Base-by-base conservation (phyloP, 92 coral and sea anemone species). In the Actinernus sp. region DNA sequence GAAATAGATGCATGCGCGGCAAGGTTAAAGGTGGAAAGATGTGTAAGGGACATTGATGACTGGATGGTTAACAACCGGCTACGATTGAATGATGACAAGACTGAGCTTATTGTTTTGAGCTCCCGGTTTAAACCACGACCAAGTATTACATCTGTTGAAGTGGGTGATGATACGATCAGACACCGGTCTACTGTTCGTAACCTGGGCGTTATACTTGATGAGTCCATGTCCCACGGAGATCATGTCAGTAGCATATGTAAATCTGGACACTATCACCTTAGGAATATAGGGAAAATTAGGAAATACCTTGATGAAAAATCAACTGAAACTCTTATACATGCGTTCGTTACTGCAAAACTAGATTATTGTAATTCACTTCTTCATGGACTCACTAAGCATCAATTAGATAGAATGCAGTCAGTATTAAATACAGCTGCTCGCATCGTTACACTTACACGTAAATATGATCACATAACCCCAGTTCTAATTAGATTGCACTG, bases 401-500 rank as follows among this genome's bases (percentile, higher is more conserved):
- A 47, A 2, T 33, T 64, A 2, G 6, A 19, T 9, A 64, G 49
- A 20, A 18, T 64, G 5, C 72, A 64, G 31, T 45, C 29, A 0
- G 49, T 49, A 5, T 58, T 46, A 26, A 50, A 64, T 24, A 46
- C 59, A 23, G 72, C 72, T 0, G 59, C 60, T 17, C 26, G 72
- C 0, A 27, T 64, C 7, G 72, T 64, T 3, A 64, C 73, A 38
- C 62, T 30, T 51, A 53, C 57, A 3, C 51, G 48, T 31, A 74
- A 10, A 40, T 34, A 30, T 11, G 79, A 71, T 1, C 79, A 71
- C 47, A 71, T 58, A 23, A 56, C 66, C 3, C 77, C 58, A 41
- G 25, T 70, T 8, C 30, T 57, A 12, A 56, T 20, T 14, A 43
- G 46, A 17, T 48, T 71, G 14, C 76, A 68, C 39, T 68, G 65